Percentiles rank a stretch among this genome's conserved stretches.
Conservation (phyloP, 2,888 invertebrate genomes). For the Pharmacophagus antenor region DNA sequence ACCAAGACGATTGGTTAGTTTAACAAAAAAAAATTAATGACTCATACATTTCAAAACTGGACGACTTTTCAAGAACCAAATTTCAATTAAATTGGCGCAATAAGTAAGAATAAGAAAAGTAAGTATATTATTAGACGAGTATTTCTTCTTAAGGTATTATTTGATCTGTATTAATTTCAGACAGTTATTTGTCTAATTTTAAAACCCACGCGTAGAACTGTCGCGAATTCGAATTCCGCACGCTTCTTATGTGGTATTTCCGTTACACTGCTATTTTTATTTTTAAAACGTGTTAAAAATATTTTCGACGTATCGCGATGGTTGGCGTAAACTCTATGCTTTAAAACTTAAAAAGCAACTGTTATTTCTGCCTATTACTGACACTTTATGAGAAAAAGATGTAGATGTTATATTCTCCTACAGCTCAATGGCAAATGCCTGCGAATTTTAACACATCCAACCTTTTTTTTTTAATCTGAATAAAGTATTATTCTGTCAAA, state of each 20-base stretch:
- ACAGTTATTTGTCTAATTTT: too few relatives aligned
- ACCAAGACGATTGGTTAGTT: constrained; percentile 21
- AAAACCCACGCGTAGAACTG: too few relatives aligned
- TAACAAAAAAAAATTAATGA: constrained; percentile 5
- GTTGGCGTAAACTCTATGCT: not conserved
- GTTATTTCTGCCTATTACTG: not conserved
- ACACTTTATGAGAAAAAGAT: not conserved
- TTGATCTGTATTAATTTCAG: too few relatives aligned
- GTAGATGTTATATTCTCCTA: not conserved
- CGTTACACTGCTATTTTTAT: not conserved
- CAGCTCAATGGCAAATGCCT: not conserved
- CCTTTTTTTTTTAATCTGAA: not conserved
- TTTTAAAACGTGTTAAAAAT: not conserved
- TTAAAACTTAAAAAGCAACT: not conserved
- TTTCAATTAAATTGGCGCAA: not conserved
- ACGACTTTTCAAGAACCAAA: not conserved
- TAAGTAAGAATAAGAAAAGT: not conserved
- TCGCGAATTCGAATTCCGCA: too few relatives aligned
- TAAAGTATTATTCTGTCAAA: constrained; percentile 37
- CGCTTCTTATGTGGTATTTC: not conserved
- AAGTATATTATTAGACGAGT: too few relatives aligned
- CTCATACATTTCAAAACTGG: not conserved
- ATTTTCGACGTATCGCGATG: not conserved
- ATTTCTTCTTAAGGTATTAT: too few relatives aligned
- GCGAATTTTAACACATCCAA: not conserved